phyloP scores from a whole-genome alignment of 2,888 invertebrate species.

The Ethmia dodecea region DNA sequence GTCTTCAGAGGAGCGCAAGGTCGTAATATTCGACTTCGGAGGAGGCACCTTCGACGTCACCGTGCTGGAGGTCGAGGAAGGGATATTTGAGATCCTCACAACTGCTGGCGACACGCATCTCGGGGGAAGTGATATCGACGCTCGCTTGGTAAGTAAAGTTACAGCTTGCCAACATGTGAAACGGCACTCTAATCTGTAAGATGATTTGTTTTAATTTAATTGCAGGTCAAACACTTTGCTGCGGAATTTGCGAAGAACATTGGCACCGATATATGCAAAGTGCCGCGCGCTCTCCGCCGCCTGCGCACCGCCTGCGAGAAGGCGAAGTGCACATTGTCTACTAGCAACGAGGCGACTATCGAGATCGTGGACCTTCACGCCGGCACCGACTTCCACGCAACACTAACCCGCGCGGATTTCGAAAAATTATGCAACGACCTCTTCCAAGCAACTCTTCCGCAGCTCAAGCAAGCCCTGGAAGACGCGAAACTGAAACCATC shows the following conservation, averaged over 20 bases:
- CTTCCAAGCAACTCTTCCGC: slow-evolving; percentile 81
- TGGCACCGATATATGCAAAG: slow-evolving; percentile 78
- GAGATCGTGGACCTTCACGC: slow-evolving; percentile 83
- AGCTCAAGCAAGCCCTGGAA: slow-evolving; percentile 83
- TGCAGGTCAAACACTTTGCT: slow-evolving; percentile 69
- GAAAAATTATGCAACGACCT: slow-evolving; percentile 83
- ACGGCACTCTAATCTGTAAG: too few species aligned
- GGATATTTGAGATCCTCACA: slow-evolving; percentile 84
- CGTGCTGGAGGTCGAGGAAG: slow-evolving; percentile 85
- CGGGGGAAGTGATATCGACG: slow-evolving; percentile 78
- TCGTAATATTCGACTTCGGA: slow-evolving; percentile 76
- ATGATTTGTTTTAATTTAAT: too few species aligned
- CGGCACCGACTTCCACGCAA: slow-evolving; percentile 80
- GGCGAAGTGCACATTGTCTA: slow-evolving; percentile 83
- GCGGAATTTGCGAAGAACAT: slow-evolving; percentile 82
- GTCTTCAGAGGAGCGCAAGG: slow-evolving; percentile 72
- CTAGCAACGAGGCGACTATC: slow-evolving; percentile 82
- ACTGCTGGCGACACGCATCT: slow-evolving; percentile 89
- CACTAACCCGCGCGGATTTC: slow-evolving; percentile 82
- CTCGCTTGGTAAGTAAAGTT: slow-evolving; percentile 47
- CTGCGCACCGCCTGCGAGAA: slow-evolving; percentile 83
- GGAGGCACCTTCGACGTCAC: slow-evolving; percentile 86
- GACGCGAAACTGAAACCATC: slow-evolving; percentile 86
- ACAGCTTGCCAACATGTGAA: too few species aligned
- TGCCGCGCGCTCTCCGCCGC: slow-evolving; percentile 79